phyloP scores from a whole-genome alignment of 2,888 invertebrate genomes.

The Notocelia uddmanniana region DNA sequence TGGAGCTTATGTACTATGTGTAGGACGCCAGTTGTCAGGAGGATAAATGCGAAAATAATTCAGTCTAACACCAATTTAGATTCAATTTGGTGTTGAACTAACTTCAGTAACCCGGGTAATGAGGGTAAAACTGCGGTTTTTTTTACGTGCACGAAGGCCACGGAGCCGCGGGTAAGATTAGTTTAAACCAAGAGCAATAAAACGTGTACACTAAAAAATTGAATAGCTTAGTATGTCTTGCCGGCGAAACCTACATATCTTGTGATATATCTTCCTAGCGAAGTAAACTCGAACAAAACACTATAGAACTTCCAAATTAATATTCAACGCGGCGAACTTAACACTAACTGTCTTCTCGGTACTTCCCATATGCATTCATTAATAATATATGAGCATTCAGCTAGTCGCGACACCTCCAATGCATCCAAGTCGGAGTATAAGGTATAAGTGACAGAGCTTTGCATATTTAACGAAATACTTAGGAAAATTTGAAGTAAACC shows the following conservation, averaged over 20 bases:
- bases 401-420: conserved; percentile 37
- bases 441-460: conserved; percentile 27
- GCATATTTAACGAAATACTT: conserved; percentile 38
- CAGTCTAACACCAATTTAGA: too few relatives aligned
- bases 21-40: too few relatives aligned
- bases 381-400: conserved; percentile 41
- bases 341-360: conserved; percentile 28
- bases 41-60: too few relatives aligned
- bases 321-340: conserved; percentile 38
- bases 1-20: too few relatives aligned
- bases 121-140: too few relatives aligned
- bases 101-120: too few relatives aligned
- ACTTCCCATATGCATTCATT: conserved; percentile 27
- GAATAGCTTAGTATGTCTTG: too few relatives aligned
- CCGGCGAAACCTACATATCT: background rate
- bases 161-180: too few relatives aligned
- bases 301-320: conserved; percentile 32
- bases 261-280: background rate
- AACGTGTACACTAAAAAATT: too few relatives aligned
- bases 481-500: conserved; percentile 6
- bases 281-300: conserved; percentile 16
- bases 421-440: conserved; percentile 29
- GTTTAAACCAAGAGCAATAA: too few relatives aligned
- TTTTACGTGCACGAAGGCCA: too few relatives aligned
- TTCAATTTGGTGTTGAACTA: too few relatives aligned